A percentile compares a stretch with the other conserved stretches of the same genome.
Evolutionary conservation across 2,888 invertebrate species (phyloP).

Genomic region (Syrista parreyssii): DNA sequence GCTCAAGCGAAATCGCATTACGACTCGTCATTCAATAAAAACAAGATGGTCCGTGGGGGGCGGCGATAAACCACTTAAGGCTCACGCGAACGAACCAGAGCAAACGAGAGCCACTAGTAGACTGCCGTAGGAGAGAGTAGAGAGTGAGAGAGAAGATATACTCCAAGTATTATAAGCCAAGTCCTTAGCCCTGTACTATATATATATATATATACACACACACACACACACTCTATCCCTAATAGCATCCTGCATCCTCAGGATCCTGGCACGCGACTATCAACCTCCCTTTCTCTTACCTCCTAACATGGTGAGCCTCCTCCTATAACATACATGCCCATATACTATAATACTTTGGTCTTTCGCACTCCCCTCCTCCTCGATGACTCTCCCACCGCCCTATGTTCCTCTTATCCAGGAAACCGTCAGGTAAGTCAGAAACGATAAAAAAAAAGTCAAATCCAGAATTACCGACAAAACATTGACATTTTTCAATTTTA

Average conservation of each 20-base stretch:
- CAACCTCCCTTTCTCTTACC: conserved; percentile 4
- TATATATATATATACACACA: too few relatives aligned
- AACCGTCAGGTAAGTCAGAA: not conserved
- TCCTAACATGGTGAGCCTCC: conserved; percentile 1
- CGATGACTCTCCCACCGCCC: too few relatives aligned
- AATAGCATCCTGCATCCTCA: too few relatives aligned
- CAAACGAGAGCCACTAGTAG: conserved; percentile 9
- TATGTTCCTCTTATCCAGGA: not conserved
- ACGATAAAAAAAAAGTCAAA: too few relatives aligned
- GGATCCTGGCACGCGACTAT: not conserved
- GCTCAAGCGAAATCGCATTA: conserved; percentile 60
- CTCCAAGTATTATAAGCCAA: too few relatives aligned
- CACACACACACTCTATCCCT: too few relatives aligned
- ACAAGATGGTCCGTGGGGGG: conserved; percentile 45
- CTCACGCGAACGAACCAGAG: conserved; percentile 40
- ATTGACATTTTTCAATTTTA: too few relatives aligned
- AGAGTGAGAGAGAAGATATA: too few relatives aligned
- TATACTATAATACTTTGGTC: not conserved
- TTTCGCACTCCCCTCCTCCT: too few relatives aligned
- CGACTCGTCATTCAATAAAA: conserved; percentile 60
- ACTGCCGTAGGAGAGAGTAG: not conserved
- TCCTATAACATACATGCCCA: conserved; percentile 1
- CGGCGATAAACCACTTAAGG: conserved; percentile 62
- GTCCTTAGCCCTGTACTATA: too few relatives aligned
- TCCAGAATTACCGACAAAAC: too few relatives aligned